phyloP scores from a whole-genome alignment of 2,113 vertebrate genomes.

The Propithecus coquereli region DNA sequence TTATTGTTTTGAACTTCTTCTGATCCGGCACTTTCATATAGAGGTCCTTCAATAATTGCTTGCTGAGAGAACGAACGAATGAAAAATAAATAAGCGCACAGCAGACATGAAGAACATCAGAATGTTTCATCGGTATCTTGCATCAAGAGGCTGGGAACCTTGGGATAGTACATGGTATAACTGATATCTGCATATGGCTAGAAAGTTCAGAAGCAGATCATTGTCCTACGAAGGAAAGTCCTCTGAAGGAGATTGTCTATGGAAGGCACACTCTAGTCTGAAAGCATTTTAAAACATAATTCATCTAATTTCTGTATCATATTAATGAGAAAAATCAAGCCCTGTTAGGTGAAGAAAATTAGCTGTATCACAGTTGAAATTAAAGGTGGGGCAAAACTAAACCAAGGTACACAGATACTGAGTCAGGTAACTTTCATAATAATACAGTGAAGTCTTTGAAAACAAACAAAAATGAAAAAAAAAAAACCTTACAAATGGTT shows the following conservation, averaged over 20 bases:
- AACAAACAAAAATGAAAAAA: background rate
- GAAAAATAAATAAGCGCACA: background rate
- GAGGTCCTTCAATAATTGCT: background rate
- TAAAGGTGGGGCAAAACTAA: background rate
- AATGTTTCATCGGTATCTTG: background rate
- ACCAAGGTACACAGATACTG: background rate
- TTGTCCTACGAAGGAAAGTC: background rate
- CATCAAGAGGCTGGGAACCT: background rate
- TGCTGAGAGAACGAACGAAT: background rate
- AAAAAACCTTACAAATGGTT: background rate
- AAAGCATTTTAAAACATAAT: background rate
- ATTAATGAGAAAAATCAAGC: background rate
- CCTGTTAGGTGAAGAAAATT: background rate
- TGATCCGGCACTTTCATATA: background rate
- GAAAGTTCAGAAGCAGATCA: background rate
- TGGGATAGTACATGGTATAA: background rate
- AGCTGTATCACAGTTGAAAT: background rate
- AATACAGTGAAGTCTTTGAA: background rate
- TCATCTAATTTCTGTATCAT: background rate
- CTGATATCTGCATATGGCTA: background rate
- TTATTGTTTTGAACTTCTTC: background rate
- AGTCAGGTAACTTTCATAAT: background rate
- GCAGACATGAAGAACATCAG: background rate
- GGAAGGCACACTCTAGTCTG: background rate
- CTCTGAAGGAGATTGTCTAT: background rate